Conservation (phyloP, 2,888 invertebrate genomes). For the Caenorhabditis sulstoni region DNA sequence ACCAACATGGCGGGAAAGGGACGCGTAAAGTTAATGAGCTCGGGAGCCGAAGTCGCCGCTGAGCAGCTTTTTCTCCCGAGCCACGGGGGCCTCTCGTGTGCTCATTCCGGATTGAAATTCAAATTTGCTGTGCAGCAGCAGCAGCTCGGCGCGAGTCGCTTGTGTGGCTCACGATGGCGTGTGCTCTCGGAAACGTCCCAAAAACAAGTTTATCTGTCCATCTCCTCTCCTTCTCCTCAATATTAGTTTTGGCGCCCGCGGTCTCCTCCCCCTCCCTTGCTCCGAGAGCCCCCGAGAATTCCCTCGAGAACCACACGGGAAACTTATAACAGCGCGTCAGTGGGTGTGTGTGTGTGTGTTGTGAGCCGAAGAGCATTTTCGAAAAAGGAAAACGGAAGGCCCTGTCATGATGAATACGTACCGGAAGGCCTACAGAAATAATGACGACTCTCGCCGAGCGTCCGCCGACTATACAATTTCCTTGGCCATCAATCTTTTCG, state of each 20-base stretch:
- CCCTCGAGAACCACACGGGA: constrained; percentile 40
- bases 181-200: constrained; percentile 52
- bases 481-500: constrained; percentile 14
- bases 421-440: constrained; percentile 42
- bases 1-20: neutral
- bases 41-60: neutral
- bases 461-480: constrained; percentile 33
- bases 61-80: neutral
- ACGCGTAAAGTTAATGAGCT: constrained; percentile 45
- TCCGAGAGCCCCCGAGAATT: constrained; percentile 10
- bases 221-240: constrained; percentile 51
- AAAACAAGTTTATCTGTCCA: constrained; percentile 61
- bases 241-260: constrained; percentile 57
- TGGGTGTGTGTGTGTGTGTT: neutral
- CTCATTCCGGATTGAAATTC: constrained; percentile 45
- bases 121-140: constrained; percentile 21
- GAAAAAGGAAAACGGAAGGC: neutral
- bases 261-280: constrained; percentile 9
- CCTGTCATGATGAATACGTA: constrained; percentile 47
- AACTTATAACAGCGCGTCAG: constrained; percentile 26
- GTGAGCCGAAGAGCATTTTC: constrained; percentile 5
- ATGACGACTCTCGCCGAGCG: constrained; percentile 8
- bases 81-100: neutral
- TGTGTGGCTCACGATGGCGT: constrained; percentile 34
- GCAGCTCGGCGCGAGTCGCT: neutral